Percentiles rank a stretch among this genome's conserved stretches.
Evolutionary conservation across 2,113 vertebrate genomes (phyloP).

Genomic region (Carlito syrichta): DNA sequence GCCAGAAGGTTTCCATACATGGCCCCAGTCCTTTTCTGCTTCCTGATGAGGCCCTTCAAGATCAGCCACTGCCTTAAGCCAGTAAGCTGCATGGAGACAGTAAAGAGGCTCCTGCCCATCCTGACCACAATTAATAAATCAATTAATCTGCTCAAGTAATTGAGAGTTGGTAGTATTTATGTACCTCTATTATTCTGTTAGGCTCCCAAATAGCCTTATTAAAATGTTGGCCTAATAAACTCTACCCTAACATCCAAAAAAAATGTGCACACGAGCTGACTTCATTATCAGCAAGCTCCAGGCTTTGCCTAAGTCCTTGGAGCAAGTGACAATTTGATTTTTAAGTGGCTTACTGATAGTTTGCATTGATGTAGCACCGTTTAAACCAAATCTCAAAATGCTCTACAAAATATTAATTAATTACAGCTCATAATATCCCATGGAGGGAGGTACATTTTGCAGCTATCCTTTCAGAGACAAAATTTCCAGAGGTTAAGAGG

Average conservation of each 20-base stretch:
- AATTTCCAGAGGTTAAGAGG: conserved; percentile 41
- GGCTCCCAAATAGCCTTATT: conserved; percentile 35
- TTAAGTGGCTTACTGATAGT: conserved; percentile 45
- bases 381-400: conserved; percentile 45
- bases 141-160: background rate
- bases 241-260: background rate
- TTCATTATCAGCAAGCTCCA: conserved; percentile 64
- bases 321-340: conserved; percentile 61
- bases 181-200: background rate
- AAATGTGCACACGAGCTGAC: background rate
- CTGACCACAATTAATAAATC: background rate
- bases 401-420: conserved; percentile 56
- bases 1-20: accelerated
- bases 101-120: background rate
- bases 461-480: background rate
- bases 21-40: background rate
- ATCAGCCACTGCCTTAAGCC: background rate
- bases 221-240: conserved; percentile 30
- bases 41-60: background rate
- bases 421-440: background rate
- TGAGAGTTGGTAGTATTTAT: background rate
- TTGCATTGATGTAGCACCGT: conserved; percentile 55
- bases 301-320: conserved; percentile 17
- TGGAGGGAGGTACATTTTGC: background rate
- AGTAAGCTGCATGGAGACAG: background rate